A percentile compares a stretch with the other conserved stretches of the same genome.
Evolutionary conservation across 2,797 vertebrate genomes (phyloP).

Genomic region (Alfaro cultratus): DNA sequence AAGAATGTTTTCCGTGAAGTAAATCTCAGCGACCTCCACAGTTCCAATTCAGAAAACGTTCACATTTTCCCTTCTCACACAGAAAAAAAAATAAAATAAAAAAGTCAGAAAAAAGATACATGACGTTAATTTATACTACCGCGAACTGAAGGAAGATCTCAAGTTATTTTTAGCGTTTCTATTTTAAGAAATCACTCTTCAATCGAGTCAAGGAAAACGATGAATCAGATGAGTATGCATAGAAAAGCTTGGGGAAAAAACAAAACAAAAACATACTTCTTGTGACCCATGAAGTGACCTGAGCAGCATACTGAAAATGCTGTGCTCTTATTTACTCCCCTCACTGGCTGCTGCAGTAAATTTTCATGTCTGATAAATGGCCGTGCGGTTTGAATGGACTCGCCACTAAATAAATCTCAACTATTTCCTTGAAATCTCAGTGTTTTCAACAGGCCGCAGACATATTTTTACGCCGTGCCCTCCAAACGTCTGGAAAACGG

Average conservation of each 20-base stretch:
- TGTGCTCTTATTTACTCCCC: slow-evolving; percentile 64
- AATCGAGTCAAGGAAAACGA: background rate
- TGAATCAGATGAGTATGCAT: slow-evolving; percentile 14
- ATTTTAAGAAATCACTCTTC: slow-evolving; percentile 2
- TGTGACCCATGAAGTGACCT: slow-evolving; percentile 49
- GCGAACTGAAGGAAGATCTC: too few relatives aligned
- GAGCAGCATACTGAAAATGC: slow-evolving; percentile 42
- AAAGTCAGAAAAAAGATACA: background rate
- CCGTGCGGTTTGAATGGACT: slow-evolving; percentile 61
- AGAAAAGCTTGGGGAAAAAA: slow-evolving; percentile 34
- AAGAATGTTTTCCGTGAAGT: background rate
- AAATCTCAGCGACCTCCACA: background rate
- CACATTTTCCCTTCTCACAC: background rate
- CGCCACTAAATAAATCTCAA: slow-evolving; percentile 67
- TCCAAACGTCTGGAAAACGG: slow-evolving; percentile 53
- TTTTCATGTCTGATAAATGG: slow-evolving; percentile 62
- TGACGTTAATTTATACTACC: background rate
- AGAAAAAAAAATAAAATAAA: background rate
- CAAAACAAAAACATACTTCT: background rate
- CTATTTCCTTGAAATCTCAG: slow-evolving; percentile 58
- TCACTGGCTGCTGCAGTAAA: slow-evolving; percentile 34
- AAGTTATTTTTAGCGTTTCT: too few relatives aligned
- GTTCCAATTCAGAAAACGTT: background rate
- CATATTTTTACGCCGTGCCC: slow-evolving; percentile 50
- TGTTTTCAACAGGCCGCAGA: slow-evolving; percentile 51